Evolutionary conservation across 1,140 invertebrate species (phyloP).

Genomic region (Sminthurinus signatus): DNA sequence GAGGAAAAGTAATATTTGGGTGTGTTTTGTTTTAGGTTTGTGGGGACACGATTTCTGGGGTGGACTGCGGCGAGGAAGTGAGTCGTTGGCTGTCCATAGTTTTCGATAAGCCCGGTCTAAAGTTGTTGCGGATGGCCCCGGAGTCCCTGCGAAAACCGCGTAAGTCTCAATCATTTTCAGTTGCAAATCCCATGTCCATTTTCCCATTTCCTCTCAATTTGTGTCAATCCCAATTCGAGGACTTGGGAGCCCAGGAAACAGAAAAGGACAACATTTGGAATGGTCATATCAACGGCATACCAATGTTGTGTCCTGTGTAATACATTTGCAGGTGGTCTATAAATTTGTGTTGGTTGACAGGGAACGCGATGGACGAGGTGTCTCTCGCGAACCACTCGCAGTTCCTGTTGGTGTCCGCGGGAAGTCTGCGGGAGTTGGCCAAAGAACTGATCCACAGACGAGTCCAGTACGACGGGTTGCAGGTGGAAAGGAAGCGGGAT

Average conservation of each 20-base stretch:
- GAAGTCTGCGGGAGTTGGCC: constrained; percentile 29
- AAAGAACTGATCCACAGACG: constrained; percentile 26
- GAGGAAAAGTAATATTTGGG: no score
- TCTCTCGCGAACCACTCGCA: constrained; percentile 36
- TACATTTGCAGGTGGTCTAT: no score
- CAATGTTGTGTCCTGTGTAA: no score
- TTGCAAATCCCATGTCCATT: no score
- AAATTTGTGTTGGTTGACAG: no score
- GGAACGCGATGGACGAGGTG: constrained; percentile 31
- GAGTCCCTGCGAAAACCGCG: constrained; percentile 44
- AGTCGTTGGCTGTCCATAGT: constrained; percentile 67
- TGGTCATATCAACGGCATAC: no score
- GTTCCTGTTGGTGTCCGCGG: constrained; percentile 30
- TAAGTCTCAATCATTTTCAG: constrained; percentile 8
- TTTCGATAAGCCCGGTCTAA: constrained; percentile 57
- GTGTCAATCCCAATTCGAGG: no score
- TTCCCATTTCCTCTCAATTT: no score
- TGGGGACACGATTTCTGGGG: constrained; percentile 66
- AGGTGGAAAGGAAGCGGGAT: no score
- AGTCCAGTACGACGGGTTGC: constrained; percentile 7
- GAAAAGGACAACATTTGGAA: no score
- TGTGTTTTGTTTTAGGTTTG: constrained; percentile 78
- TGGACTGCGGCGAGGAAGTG: constrained; percentile 73
- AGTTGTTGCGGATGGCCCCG: constrained; percentile 59
- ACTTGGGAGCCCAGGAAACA: no score